Conservation (phyloP, 2,113 vertebrate species). For the Ellobius talpinus region DNA sequence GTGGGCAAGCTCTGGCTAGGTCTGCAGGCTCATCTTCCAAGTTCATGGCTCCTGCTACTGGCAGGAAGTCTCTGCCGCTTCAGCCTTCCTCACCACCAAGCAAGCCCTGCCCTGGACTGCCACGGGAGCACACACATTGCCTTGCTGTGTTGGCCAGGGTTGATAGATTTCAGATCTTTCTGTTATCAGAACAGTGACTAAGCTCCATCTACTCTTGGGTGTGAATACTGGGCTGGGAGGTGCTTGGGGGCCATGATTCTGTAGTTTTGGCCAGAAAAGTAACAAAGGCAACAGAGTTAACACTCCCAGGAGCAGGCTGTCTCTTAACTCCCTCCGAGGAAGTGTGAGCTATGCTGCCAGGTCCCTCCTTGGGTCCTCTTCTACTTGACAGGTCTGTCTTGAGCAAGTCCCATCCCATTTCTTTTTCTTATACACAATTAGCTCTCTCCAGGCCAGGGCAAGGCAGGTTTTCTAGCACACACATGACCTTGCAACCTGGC, state of each 20-base stretch:
- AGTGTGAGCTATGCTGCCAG: background rate
- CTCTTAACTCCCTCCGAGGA: background rate
- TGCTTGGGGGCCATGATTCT: accelerated
- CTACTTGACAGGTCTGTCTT: background rate
- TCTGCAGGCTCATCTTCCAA: background rate
- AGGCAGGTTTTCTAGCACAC: constrained; percentile 43
- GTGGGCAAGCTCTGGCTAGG: background rate
- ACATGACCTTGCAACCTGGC: constrained; percentile 55
- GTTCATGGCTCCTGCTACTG: background rate
- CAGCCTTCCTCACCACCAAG: accelerated
- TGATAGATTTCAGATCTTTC: background rate
- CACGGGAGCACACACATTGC: accelerated
- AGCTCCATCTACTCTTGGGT: background rate
- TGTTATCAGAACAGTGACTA: background rate
- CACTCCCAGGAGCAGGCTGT: background rate
- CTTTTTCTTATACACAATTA: background rate
- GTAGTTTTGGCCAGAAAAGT: background rate
- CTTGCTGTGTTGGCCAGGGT: background rate
- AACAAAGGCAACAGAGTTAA: background rate
- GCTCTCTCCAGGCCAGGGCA: background rate
- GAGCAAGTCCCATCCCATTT: background rate
- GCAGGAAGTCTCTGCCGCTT: background rate
- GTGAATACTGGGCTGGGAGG: background rate
- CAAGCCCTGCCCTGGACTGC: background rate
- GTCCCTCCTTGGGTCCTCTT: accelerated